Evolutionary conservation across 2,888 invertebrate genomes (phyloP).

Genomic region (Nymphalis urticae): DNA sequence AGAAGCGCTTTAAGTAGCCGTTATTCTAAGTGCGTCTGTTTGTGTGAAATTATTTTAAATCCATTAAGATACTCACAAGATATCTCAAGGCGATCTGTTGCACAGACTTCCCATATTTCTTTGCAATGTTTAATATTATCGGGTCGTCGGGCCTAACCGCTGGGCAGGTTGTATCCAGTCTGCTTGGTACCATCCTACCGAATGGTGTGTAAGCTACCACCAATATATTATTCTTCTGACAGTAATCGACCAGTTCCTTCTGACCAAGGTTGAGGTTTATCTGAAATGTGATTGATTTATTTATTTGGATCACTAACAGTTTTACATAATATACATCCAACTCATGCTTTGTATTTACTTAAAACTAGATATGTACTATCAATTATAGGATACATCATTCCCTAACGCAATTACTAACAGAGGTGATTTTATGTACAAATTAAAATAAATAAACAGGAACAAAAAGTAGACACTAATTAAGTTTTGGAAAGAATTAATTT

Average conservation of each 20-base stretch:
- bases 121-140: slow-evolving; percentile 78
- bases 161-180: slow-evolving; percentile 64
- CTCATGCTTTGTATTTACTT: no score
- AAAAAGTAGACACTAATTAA: no score
- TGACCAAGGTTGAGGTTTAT: slow-evolving; percentile 85
- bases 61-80: slow-evolving; percentile 67
- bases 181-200: slow-evolving; percentile 79
- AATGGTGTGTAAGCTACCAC: slow-evolving; percentile 86
- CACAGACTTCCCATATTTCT: slow-evolving; percentile 84
- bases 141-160: slow-evolving; percentile 80
- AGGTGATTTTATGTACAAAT: no score
- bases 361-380: no score
- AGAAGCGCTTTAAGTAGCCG: no score
- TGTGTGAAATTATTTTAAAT: no score
- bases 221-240: slow-evolving; percentile 80
- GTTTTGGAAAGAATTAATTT: no score
- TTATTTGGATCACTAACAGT: background rate
- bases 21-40: no score
- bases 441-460: no score
- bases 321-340: background rate
- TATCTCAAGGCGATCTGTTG: slow-evolving; percentile 84
- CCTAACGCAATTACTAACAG: no score
- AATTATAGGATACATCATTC: no score
- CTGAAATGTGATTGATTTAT: slow-evolving; percentile 48
- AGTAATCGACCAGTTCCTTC: slow-evolving; percentile 83